Conservation (phyloP, 2,797 vertebrate genomes). For the Lophotriccus pileatus region DNA sequence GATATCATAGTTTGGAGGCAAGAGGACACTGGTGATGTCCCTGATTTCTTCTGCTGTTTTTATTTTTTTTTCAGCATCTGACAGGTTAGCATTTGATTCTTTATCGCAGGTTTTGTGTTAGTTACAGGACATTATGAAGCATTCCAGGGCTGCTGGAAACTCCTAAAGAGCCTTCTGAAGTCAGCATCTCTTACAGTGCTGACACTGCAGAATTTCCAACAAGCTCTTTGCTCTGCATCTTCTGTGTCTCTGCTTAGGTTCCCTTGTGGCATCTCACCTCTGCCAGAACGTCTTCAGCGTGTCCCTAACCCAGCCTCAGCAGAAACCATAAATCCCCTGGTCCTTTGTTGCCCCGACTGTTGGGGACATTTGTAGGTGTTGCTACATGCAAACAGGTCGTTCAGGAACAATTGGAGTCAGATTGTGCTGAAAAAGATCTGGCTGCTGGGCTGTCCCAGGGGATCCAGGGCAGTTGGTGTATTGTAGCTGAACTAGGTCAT, state of each 20-base stretch:
- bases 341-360: not conserved
- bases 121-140: not conserved
- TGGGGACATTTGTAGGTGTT: not conserved
- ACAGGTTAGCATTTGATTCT: not conserved
- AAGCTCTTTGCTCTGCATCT: not conserved
- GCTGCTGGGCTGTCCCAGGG: not conserved
- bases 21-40: not conserved
- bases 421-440: not conserved
- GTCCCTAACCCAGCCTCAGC: not conserved
- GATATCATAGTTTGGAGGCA: not conserved
- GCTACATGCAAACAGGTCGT: not conserved
- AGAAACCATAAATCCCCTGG: fast-evolving
- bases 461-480: not conserved
- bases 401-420: not conserved
- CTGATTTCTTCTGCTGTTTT: not conserved
- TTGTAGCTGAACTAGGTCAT: not conserved
- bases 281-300: not conserved
- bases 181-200: not conserved
- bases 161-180: not conserved
- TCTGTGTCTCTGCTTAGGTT: not conserved
- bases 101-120: not conserved
- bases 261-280: not conserved
- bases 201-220: not conserved
- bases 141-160: not conserved
- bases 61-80: not conserved